Evolutionary conservation across 2,113 vertebrate species (phyloP).

Genomic region (Oreochromis tanganicae): DNA sequence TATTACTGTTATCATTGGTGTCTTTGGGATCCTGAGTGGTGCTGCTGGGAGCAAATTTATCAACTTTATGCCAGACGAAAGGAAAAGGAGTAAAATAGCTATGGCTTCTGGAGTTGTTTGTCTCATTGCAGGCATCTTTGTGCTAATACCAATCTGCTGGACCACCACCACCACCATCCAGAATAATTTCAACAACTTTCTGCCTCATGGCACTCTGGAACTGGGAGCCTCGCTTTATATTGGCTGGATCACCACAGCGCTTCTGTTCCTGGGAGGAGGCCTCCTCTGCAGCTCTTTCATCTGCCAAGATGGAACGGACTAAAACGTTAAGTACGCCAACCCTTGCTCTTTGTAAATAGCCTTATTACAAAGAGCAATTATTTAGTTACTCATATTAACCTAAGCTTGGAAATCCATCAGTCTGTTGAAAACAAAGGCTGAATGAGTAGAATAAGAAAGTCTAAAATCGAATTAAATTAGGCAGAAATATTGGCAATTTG

Average conservation of each 20-base stretch:
- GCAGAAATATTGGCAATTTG: background rate
- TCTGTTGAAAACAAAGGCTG: background rate
- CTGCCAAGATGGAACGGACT: constrained; percentile 44
- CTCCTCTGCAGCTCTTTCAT: constrained; percentile 71
- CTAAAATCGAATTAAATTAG: background rate
- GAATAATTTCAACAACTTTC: constrained; percentile 29
- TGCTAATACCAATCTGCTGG: no score
- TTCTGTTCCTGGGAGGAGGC: constrained; percentile 75
- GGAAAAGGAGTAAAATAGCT: no score
- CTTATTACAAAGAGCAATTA: no score
- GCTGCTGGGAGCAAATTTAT: no score
- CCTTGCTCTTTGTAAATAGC: constrained; percentile 15
- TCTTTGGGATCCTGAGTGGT: constrained; percentile 53
- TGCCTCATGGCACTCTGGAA: constrained; percentile 60
- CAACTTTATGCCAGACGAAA: no score
- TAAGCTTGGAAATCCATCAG: background rate
- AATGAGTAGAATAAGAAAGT: background rate
- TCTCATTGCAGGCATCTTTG: no score
- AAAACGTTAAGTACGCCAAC: constrained; percentile 56
- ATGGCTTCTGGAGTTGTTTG: no score
- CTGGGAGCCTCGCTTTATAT: constrained; percentile 68
- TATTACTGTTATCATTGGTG: constrained; percentile 47
- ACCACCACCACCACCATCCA: constrained; percentile 23
- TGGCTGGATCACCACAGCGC: constrained; percentile 56
- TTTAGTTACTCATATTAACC: no score